Percentiles rank a stretch among this genome's conserved stretches.
Evolutionary conservation across 2,888 invertebrate genomes (phyloP).

Genomic region (Theodoxus fluviatilis): DNA sequence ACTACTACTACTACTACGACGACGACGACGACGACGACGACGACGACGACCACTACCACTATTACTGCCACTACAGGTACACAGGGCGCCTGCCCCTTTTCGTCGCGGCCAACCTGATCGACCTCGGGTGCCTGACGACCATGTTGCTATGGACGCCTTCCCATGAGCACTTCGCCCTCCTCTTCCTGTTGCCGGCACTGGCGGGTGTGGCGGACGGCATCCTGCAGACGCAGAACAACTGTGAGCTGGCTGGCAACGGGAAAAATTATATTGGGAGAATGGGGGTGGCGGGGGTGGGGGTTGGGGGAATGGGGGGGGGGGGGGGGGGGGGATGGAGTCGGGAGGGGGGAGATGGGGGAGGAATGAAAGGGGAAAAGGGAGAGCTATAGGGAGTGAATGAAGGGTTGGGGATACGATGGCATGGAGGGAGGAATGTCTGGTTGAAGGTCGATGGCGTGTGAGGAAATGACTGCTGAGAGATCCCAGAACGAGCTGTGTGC

Average conservation of each 20-base stretch:
- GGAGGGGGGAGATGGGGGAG: too few relatives aligned
- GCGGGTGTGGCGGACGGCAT: conserved; percentile 51
- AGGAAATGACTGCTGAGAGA: too few relatives aligned
- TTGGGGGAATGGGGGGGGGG: neutral
- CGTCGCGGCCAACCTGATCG: conserved; percentile 38
- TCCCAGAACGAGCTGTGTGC: too few relatives aligned
- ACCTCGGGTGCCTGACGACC: conserved; percentile 39
- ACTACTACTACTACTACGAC: too few relatives aligned
- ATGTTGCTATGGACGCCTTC: conserved; percentile 43
- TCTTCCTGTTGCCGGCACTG: conserved; percentile 40
- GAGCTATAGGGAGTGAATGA: too few relatives aligned
- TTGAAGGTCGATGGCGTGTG: too few relatives aligned
- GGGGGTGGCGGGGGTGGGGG: neutral
- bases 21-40: too few relatives aligned
- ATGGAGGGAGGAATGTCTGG: too few relatives aligned
- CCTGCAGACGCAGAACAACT: conserved; percentile 50
- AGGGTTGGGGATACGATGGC: too few relatives aligned
- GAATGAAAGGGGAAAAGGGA: too few relatives aligned
- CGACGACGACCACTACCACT: too few relatives aligned
- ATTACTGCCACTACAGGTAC: too few relatives aligned
- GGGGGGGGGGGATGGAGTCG: neutral
- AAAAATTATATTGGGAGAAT: neutral
- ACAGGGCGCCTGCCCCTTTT: conserved; percentile 43
- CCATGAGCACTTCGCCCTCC: conserved; percentile 29
- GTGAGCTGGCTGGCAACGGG: conserved; percentile 29